Conservation (phyloP, 2,113 vertebrate species). For the Castor canadensis region DNA sequence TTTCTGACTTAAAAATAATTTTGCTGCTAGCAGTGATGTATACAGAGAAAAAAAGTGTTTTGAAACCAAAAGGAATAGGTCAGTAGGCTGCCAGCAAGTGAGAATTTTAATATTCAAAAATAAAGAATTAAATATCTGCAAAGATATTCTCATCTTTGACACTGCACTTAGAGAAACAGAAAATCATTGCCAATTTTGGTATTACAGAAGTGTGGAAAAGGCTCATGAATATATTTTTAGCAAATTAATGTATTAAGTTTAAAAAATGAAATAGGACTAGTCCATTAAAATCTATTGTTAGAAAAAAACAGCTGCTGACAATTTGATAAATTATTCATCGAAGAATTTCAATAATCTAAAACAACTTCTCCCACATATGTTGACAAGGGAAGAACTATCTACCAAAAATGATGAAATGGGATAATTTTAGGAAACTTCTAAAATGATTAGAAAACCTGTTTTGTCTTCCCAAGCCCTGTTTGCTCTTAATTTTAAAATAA, state of each 20-base stretch:
- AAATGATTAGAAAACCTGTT: slow-evolving; percentile 54
- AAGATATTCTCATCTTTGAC: not conserved
- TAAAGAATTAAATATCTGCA: slow-evolving; percentile 41
- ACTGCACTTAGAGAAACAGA: not conserved
- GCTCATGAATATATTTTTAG: slow-evolving; percentile 55
- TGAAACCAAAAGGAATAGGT: slow-evolving; percentile 24
- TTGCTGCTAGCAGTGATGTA: not conserved
- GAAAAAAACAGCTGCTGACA: slow-evolving; percentile 75
- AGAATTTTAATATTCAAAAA: slow-evolving; percentile 58
- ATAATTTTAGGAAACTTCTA: slow-evolving; percentile 74
- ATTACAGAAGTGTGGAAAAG: slow-evolving; percentile 24
- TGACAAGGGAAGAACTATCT: slow-evolving; percentile 67
- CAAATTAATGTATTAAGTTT: slow-evolving; percentile 22
- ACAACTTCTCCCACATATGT: slow-evolving; percentile 67
- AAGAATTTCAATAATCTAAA: slow-evolving; percentile 71
- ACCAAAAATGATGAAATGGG: slow-evolving; percentile 71
- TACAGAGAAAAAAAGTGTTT: not conserved
- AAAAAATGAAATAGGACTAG: slow-evolving; percentile 64
- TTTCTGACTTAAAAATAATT: not conserved
- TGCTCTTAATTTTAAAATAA: slow-evolving; percentile 69
- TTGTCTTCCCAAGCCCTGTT: slow-evolving; percentile 65
- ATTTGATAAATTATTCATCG: slow-evolving; percentile 82
- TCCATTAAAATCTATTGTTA: slow-evolving; percentile 71
- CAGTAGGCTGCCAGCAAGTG: not conserved
- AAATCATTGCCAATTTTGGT: slow-evolving; percentile 23